Percentiles rank a stretch among this genome's conserved stretches.
These are phyloP conservation scores for Cottoperca gobio DNA, from an alignment of 2,797 vertebrate genomes.

Conservation along the genomic window DNA sequence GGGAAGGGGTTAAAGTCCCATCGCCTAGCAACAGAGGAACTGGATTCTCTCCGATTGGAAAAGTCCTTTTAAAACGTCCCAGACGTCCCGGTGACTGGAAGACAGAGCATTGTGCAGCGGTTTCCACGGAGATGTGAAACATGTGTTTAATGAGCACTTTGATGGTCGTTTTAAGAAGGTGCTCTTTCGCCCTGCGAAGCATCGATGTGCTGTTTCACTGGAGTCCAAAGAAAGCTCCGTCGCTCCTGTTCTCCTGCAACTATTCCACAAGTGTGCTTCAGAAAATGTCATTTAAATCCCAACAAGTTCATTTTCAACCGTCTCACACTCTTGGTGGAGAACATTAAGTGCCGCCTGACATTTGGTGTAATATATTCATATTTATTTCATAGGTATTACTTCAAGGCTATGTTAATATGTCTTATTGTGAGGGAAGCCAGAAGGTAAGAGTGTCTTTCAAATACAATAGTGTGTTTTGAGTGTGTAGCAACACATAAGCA, in stretches of 20 bases:
- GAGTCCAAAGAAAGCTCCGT: no score
- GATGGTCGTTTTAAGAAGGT: constrained; percentile 6
- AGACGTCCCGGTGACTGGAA: no score
- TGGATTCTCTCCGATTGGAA: constrained; percentile 10
- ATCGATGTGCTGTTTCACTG: no score
- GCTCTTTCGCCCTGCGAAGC: background rate
- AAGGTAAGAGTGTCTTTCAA: background rate
- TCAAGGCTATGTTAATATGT: no score
- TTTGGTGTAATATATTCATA: background rate
- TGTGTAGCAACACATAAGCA: no score
- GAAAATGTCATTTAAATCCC: no score
- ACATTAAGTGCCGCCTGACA: background rate
- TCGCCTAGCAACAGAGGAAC: constrained; percentile 58
- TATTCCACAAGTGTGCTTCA: no score
- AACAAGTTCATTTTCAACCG: background rate
- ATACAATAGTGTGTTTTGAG: no score
- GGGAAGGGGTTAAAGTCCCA: constrained; percentile 31
- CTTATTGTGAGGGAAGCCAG: no score
- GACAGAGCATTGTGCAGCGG: background rate
- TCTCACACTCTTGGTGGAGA: background rate
- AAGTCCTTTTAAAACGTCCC: background rate
- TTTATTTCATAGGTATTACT: background rate
- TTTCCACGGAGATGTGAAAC: constrained; percentile 9
- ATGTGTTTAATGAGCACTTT: background rate
- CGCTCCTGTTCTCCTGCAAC: no score